These are phyloP conservation scores for Heteromyza rotundicornis DNA, from an alignment of 2,888 invertebrate species.

Conservation along the genomic window DNA sequence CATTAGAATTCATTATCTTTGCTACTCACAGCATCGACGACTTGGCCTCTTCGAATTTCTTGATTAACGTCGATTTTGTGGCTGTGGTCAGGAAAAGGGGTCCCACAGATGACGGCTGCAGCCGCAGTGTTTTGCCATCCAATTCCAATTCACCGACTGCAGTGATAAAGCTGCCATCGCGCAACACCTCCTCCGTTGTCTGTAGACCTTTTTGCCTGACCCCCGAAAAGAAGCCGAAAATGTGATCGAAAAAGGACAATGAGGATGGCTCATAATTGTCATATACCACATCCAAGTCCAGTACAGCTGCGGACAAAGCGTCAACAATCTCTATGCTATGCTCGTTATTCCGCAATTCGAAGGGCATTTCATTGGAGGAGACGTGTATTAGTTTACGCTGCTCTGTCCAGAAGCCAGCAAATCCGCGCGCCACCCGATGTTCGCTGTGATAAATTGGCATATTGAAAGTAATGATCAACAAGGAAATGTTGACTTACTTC, in stretches of 20 bases:
- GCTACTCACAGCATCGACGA: conserved; percentile 70
- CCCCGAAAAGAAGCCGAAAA: conserved; percentile 86
- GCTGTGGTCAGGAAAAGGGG: conserved; percentile 82
- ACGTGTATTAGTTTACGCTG: conserved; percentile 80
- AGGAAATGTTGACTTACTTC: conserved; percentile 34
- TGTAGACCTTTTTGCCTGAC: conserved; percentile 83
- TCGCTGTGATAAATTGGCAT: conserved; percentile 65
- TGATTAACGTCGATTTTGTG: conserved; percentile 76
- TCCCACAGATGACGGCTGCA: conserved; percentile 76
- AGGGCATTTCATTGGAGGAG: conserved; percentile 80
- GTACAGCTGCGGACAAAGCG: conserved; percentile 72
- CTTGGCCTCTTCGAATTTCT: conserved; percentile 74
- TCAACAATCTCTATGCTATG: conserved; percentile 77
- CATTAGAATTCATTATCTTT: no score
- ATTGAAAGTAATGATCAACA: not conserved
- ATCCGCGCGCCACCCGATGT: conserved; percentile 81
- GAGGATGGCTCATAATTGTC: conserved; percentile 80
- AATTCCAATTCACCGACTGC: conserved; percentile 79
- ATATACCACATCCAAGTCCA: conserved; percentile 82
- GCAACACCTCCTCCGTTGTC: conserved; percentile 84
- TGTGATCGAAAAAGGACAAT: conserved; percentile 77
- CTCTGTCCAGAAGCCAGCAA: conserved; percentile 87
- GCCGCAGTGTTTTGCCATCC: conserved; percentile 70
- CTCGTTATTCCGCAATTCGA: conserved; percentile 71
- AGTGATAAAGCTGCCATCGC: conserved; percentile 81